Conservation (phyloP, 2,797 vertebrate species). For the Microchirus variegatus region DNA sequence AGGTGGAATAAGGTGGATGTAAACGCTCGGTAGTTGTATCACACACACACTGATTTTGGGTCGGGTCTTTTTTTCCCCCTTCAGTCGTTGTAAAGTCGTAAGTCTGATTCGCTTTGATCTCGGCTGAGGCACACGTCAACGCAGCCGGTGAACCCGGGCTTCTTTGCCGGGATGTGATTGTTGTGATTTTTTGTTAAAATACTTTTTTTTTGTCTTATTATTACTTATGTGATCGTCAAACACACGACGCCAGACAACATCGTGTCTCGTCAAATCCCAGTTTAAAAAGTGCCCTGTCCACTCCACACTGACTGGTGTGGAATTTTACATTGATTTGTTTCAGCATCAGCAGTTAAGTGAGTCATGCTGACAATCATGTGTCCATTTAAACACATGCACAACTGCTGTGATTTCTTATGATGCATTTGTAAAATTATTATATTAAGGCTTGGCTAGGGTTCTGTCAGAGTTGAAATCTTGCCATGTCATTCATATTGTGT, state of each 20-base stretch:
- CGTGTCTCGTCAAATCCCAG: constrained; percentile 2
- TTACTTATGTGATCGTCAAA: neutral
- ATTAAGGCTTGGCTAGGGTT: no score
- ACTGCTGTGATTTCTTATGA: neutral
- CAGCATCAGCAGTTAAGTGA: neutral
- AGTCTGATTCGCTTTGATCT: constrained; percentile 51
- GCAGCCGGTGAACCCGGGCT: constrained; percentile 27
- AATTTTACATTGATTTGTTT: neutral
- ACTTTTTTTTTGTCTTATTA: no score
- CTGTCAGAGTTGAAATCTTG: no score
- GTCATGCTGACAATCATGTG: fast-evolving
- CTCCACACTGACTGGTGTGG: fast-evolving
- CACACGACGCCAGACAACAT: neutral
- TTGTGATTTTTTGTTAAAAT: neutral
- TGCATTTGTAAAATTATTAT: no score
- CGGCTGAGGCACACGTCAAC: constrained; percentile 57
- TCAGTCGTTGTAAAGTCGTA: constrained; percentile 33
- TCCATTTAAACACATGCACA: neutral
- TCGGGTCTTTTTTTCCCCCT: constrained; percentile 2
- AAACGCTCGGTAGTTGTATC: neutral
- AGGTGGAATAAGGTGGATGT: neutral
- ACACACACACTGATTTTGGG: neutral
- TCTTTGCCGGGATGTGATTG: constrained; percentile 4
- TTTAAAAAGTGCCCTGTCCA: neutral
- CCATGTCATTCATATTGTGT: no score